Evolutionary conservation across 2,888 invertebrate species (phyloP).

Genomic region (Willowsia nigromaculata): DNA sequence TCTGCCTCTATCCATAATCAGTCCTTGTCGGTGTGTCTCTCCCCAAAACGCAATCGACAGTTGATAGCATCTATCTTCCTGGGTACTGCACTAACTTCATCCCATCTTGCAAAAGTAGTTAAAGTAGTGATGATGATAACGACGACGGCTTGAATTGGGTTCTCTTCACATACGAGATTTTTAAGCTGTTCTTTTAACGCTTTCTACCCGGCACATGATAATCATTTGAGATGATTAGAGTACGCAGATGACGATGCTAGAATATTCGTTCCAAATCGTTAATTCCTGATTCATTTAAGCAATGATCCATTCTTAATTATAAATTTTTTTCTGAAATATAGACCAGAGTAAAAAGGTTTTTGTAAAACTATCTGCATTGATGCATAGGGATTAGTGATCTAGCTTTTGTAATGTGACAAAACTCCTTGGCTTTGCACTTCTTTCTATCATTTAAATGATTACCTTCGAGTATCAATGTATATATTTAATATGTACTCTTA

Average conservation of each 20-base stretch:
- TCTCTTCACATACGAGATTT: constrained; percentile 28
- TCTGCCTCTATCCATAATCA: background rate
- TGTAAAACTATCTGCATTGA: too few species aligned
- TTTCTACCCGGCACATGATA: background rate
- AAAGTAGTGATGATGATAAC: constrained; percentile 42
- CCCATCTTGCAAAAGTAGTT: constrained; percentile 30
- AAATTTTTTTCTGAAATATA: too few species aligned
- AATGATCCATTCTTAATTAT: constrained; percentile 56
- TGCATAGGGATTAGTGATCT: too few species aligned
- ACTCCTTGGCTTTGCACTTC: too few species aligned
- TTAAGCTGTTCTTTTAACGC: background rate
- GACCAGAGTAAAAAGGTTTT: too few species aligned
- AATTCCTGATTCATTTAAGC: constrained; percentile 44
- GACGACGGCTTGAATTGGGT: constrained; percentile 16
- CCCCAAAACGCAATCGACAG: background rate
- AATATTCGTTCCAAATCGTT: constrained; percentile 60
- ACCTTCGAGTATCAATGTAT: too few species aligned
- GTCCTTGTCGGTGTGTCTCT: constrained; percentile 6
- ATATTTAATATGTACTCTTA: too few species aligned
- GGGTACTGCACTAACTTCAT: too few species aligned
- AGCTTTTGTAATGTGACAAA: too few species aligned
- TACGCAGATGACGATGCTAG: background rate
- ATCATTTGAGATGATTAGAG: background rate
- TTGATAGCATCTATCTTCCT: background rate
- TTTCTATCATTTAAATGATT: too few species aligned